These are phyloP conservation scores for Lasioglossum leucozonium DNA, from an alignment of 2,888 invertebrate species.

Conservation along the genomic window DNA sequence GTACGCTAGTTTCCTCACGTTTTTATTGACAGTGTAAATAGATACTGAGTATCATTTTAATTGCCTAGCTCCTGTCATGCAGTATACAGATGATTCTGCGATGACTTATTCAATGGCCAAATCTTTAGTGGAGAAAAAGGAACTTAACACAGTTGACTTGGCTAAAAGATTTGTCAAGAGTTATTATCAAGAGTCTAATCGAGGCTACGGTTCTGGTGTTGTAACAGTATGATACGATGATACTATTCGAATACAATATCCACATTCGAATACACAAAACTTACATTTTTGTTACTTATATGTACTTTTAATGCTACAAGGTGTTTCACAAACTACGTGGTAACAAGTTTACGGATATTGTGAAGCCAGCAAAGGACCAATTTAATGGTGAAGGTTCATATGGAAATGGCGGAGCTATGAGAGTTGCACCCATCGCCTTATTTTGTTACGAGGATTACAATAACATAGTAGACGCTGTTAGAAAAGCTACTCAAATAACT, in stretches of 20 bases:
- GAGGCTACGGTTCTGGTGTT: conserved; percentile 89
- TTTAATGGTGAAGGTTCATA: conserved; percentile 89
- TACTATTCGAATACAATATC: not conserved
- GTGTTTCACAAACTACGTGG: conserved; percentile 86
- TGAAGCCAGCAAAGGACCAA: conserved; percentile 88
- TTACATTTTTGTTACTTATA: not conserved
- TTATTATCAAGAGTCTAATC: conserved; percentile 87
- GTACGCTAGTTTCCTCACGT: not conserved
- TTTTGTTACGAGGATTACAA: conserved; percentile 86
- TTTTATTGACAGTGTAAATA: not conserved
- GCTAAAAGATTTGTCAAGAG: conserved; percentile 88
- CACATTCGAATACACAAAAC: not conserved
- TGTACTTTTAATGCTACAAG: conserved; percentile 29
- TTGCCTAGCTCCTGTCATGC: conserved; percentile 86
- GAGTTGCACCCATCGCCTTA: conserved; percentile 88
- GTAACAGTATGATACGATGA: conserved; percentile 77
- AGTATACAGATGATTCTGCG: conserved; percentile 90
- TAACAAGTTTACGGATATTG: conserved; percentile 86
- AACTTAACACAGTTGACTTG: conserved; percentile 87
- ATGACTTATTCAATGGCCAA: conserved; percentile 89
- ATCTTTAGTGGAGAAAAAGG: conserved; percentile 86
- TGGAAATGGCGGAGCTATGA: conserved; percentile 93
- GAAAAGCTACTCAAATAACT: conserved; percentile 87
- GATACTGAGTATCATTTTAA: conserved; percentile 30
- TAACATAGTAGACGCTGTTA: conserved; percentile 85